Evolutionary conservation across 1,140 invertebrate genomes (phyloP).

Genomic region (Drosophila chauvacae): DNA sequence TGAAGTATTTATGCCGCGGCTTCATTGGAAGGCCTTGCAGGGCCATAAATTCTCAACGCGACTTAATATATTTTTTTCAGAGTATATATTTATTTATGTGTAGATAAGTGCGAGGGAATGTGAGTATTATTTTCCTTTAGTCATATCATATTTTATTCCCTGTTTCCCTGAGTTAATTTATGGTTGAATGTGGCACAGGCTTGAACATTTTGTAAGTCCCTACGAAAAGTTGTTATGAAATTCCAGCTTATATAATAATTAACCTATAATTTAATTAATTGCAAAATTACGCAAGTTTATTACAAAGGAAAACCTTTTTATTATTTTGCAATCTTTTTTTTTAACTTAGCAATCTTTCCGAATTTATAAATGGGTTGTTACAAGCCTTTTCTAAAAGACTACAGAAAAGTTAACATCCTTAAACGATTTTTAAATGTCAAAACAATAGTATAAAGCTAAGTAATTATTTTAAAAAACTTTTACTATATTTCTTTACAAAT

Average conservation of each 20-base stretch:
- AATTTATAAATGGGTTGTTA: too few species aligned
- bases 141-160: constrained; percentile 55
- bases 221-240: not conserved
- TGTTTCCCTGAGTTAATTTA: constrained; percentile 34
- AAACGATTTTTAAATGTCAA: not conserved
- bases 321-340: not conserved
- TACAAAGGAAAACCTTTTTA: not conserved
- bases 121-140: constrained; percentile 5
- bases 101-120: constrained; percentile 14
- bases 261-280: not conserved
- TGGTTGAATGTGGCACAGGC: not conserved
- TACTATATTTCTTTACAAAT: not conserved
- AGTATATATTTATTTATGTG: constrained; percentile 17
- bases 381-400: not conserved
- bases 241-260: not conserved
- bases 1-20: constrained; percentile 68
- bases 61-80: constrained; percentile 46
- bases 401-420: too few species aligned
- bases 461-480: too few species aligned
- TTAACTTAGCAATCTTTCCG: too few species aligned
- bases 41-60: constrained; percentile 55
- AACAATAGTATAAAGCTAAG: too few species aligned
- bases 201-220: not conserved
- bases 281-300: not conserved
- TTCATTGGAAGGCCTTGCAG: constrained; percentile 58